A percentile compares a stretch with the other conserved stretches of the same genome.
Evolutionary conservation across 1,140 invertebrate genomes (phyloP).

Genomic region (Pectinophora gossypiella): DNA sequence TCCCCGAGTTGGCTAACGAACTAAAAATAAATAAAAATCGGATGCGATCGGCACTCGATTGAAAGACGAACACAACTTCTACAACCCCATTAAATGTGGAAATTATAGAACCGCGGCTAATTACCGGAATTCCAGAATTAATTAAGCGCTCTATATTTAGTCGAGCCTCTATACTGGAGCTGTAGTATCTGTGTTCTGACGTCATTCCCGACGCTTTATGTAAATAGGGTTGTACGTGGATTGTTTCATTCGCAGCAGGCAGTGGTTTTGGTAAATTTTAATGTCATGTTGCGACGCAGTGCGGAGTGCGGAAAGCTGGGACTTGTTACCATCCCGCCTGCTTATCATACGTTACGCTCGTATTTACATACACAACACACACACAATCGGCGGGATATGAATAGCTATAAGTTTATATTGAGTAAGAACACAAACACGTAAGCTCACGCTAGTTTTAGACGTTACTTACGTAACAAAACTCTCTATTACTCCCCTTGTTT

Average conservation of each 20-base stretch:
- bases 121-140: no score
- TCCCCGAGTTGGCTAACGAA: constrained; percentile 25
- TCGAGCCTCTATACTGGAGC: constrained; percentile 13
- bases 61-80: no score
- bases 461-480: no score
- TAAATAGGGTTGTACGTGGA: constrained; percentile 34
- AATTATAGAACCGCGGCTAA: no score
- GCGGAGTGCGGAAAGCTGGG: constrained; percentile 25
- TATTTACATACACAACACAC: not conserved
- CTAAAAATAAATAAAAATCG: constrained; percentile 26
- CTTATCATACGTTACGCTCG: constrained; percentile 16
- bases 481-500: no score
- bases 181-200: constrained; percentile 23
- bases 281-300: constrained; percentile 50
- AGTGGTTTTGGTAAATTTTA: constrained; percentile 43
- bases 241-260: constrained; percentile 37
- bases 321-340: constrained; percentile 13
- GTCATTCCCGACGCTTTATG: constrained; percentile 28
- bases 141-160: no score
- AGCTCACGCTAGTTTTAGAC: no score
- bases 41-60: constrained; percentile 11
- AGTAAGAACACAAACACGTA: no score
- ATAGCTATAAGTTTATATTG: no score
- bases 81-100: no score
- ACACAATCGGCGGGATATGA: no score